Evolutionary conservation across 1,140 invertebrate genomes (phyloP).

Genomic region (Chrysopa pallens): DNA sequence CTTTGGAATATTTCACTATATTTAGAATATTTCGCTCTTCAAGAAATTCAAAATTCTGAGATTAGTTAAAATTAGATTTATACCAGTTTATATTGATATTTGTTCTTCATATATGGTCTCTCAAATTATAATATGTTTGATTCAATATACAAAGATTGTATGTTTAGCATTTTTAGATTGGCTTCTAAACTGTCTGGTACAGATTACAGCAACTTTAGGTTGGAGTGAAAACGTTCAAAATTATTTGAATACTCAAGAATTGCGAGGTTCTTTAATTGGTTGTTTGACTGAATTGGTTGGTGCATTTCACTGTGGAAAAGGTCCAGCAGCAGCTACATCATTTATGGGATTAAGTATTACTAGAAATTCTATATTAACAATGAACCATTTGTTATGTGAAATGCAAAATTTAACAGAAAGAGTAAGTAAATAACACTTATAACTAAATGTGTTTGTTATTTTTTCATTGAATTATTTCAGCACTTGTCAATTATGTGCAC

Average conservation of each 20-base stretch:
- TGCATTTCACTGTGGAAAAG: slow-evolving; percentile 28
- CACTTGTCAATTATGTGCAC: too few species aligned
- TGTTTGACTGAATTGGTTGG: slow-evolving; percentile 26
- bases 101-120: too few species aligned
- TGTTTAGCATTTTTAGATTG: slow-evolving; percentile 28
- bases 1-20: too few species aligned
- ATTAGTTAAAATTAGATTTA: too few species aligned
- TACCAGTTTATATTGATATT: too few species aligned
- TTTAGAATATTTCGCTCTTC: too few species aligned
- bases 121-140: too few species aligned
- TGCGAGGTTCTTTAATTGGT: slow-evolving; percentile 9
- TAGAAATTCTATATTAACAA: slow-evolving; percentile 27
- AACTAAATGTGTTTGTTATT: too few species aligned
- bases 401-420: slow-evolving; percentile 26
- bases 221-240: slow-evolving; percentile 23
- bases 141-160: too few species aligned
- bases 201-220: slow-evolving; percentile 25
- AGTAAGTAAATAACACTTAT: slow-evolving; percentile 15
- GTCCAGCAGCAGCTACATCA: slow-evolving; percentile 23
- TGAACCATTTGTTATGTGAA: slow-evolving; percentile 32
- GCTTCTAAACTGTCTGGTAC: slow-evolving; percentile 27
- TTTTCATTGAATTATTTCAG: too few species aligned
- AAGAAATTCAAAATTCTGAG: too few species aligned
- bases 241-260: slow-evolving; percentile 10
- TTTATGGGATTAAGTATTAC: slow-evolving; percentile 36